Evolutionary conservation across 2,797 vertebrate genomes (phyloP), one percentile per base, ranked within the genome.

Genomic region (Sebastes taczanowskii): DNA sequence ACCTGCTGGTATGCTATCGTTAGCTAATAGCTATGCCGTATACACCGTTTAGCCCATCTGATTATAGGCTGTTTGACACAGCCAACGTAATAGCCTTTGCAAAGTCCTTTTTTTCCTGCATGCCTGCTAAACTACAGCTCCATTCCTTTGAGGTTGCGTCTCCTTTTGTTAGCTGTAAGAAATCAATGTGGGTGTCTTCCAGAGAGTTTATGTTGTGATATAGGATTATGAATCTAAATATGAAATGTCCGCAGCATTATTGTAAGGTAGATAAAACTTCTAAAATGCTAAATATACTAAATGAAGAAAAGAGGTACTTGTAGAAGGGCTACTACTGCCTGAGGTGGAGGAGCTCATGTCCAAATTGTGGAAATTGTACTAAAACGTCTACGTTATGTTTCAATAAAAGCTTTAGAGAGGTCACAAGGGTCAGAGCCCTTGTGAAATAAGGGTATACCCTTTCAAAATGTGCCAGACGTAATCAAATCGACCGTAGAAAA

Each of bases 11-110:
- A 73, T 80, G 84, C 82, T 92, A 89, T 92, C 82, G 71, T 89
- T 84, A 77, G 74, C 86, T 94, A 93, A 95, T 93, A 90, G 93
- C 86, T 89, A 82, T 29, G 74, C 71, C 30, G 53, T 80, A 42
- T 78, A 62, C 86, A 89, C 81, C 56, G 2, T 94, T 95, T 94
- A 93, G 88, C 84, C 74, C 85, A 89, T 89, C 93, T 91, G 90
- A 94, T 93, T 91, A 52, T 52, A 88, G 82, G 63, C 78, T 58
- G 84, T 78, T 83, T 82, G 77, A 87, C 75, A 79, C 49, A 69
- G 69, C 29, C 27, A 46, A 32, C 77, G 86, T 56, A 79, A 77
- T 58, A 85, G 71, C 72, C 71, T 65, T 72, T 81, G 22, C 62
- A 80, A 78, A 76, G 55, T 69, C 62, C 23, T 55, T 55, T 66